Base-by-base conservation (phyloP, 2,113 vertebrate species). In the Entomyzon cyanotis region DNA sequence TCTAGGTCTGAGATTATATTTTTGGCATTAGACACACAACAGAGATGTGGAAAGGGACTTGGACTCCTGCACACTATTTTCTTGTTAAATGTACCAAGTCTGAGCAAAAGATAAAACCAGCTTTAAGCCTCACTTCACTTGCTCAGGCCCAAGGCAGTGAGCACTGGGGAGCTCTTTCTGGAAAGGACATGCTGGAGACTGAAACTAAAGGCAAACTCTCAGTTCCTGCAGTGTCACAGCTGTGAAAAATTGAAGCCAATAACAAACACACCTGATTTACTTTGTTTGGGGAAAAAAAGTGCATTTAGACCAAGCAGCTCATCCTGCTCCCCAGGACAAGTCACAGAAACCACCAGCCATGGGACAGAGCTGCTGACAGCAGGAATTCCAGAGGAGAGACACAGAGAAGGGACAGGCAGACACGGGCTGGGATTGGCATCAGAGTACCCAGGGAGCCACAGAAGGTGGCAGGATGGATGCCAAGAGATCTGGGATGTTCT, bases 1-100 rank as follows among this genome's bases (percentile, higher is more conserved):
- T 39, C 13, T 1, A 9, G 2, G 3, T 8, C 30, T 23, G 8
- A 53, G 25, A 25, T 7, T 11, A 0, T 13, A 16, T 20, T 75
- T 85, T 30, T 59, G 75, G 58, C 49, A 84, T 56, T 0, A 81
- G 53, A 31, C 65, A 44, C 1, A 2, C 0, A 1, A n/a, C n/a
- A 69, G 39, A 67, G n/a, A 10, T 0, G 3, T 15, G 59, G 42
- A 84, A 25, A 68, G 28, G 44, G 42, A 68, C 60, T 1, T 5
- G 15, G 49, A 23, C 22, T 60, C 18, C 30, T n/a, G 47, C 20
- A 19, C 3, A 0, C 4, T 59, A 4, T 69, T 79, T 60, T 22
- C 70, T 4, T 27, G 35, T 28, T 47, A 44, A 42, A 77, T 0
- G 39, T 2, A 77, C 39, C 15, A 42, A 21, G 56, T 9, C 41